A percentile compares a stretch with the other conserved stretches of the same genome.
phyloP scores from a whole-genome alignment of 2,888 invertebrate genomes.

The Archaeoteleia sp. region DNA sequence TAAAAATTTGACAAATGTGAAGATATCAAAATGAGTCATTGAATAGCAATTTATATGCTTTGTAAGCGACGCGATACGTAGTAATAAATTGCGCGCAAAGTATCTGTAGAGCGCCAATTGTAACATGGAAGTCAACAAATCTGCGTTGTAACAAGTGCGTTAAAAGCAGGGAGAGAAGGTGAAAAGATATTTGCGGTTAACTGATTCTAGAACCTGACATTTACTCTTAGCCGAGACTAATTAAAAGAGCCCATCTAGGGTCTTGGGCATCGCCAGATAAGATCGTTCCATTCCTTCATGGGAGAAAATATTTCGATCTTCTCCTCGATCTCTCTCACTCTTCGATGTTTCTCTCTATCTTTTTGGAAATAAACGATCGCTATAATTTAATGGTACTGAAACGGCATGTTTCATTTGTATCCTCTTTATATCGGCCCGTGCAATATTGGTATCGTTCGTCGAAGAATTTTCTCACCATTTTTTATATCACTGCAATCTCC shows the following conservation, averaged over 20 bases:
- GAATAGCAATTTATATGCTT: conserved; percentile 36
- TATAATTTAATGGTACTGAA: conserved; percentile 44
- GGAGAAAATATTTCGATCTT: conserved; percentile 51
- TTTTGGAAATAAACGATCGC: conserved; percentile 33
- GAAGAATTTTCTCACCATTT: no score
- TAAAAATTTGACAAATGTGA: no score
- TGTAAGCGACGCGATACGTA: conserved; percentile 22
- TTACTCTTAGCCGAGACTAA: conserved; percentile 66
- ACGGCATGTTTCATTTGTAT: conserved; percentile 23
- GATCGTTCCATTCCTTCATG: conserved; percentile 52
- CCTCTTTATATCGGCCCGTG: no score
- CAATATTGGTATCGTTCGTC: no score
- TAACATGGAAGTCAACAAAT: conserved; percentile 48
- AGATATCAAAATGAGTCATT: conserved; percentile 48
- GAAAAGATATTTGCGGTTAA: conserved; percentile 46
- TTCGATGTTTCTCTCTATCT: conserved; percentile 6
- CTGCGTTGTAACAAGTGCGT: conserved; percentile 45
- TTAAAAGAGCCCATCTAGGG: conserved; percentile 70
- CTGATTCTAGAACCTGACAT: conserved; percentile 55
- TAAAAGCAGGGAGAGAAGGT: conserved; percentile 29
- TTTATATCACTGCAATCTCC: no score
- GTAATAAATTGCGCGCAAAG: conserved; percentile 42
- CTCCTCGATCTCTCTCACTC: conserved; percentile 37
- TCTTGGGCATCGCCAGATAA: conserved; percentile 55
- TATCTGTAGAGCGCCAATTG: conserved; percentile 30